Evolutionary conservation across 2,113 vertebrate species (phyloP).

Genomic region (Malurus alboscapulatus): DNA sequence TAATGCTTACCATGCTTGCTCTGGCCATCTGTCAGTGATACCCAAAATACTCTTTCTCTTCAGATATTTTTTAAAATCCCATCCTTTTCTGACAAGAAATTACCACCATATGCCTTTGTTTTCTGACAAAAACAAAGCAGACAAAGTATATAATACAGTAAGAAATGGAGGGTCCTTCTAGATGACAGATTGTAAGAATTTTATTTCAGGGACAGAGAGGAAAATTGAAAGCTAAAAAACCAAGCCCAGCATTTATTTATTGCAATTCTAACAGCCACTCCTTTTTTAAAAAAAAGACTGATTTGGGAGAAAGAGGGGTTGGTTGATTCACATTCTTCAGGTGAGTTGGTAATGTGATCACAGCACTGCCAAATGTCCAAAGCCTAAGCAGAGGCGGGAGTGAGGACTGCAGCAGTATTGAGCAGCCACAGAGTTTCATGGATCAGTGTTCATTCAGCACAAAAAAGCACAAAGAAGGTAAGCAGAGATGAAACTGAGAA

Average conservation of each 20-base stretch:
- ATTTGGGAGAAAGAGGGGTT: background rate
- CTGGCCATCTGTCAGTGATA: background rate
- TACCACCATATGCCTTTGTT: background rate
- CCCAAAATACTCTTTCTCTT: background rate
- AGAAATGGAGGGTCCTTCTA: background rate
- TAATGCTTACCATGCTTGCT: background rate
- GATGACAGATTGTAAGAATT: background rate
- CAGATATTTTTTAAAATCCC: background rate
- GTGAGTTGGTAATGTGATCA: background rate
- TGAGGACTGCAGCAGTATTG: background rate
- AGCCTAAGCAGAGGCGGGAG: background rate
- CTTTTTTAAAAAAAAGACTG: background rate
- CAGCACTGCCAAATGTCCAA: background rate
- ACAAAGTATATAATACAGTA: background rate
- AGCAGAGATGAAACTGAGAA: background rate
- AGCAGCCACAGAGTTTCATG: background rate
- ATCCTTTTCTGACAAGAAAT: background rate
- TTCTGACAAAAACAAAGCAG: background rate
- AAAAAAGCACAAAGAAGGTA: background rate
- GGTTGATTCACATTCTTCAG: background rate
- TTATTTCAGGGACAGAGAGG: background rate
- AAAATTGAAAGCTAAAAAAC: background rate
- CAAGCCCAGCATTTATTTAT: background rate
- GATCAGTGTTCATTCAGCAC: background rate
- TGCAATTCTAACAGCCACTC: rapidly evolving